Conservation (phyloP, 2,797 vertebrate genomes). For the Sebastes iracundus region DNA sequence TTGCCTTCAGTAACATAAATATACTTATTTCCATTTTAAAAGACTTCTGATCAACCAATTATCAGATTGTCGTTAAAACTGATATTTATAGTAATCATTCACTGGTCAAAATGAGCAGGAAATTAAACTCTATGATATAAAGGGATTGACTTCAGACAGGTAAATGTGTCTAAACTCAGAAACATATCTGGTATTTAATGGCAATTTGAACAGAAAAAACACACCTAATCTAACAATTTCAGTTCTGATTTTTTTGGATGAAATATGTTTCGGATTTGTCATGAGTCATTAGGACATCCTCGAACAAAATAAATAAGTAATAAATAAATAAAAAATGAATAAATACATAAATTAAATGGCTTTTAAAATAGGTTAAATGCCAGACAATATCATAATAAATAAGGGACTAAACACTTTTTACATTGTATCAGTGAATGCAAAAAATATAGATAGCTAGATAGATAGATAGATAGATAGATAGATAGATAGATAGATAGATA, state of each 20-base stretch:
- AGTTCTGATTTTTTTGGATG: neutral
- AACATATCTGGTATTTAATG: neutral
- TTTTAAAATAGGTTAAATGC: neutral
- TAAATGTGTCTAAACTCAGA: neutral
- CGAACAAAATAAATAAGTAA: neutral
- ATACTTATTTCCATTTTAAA: neutral
- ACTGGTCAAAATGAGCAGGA: neutral
- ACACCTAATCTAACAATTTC: neutral
- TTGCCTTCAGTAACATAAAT: too few relatives aligned
- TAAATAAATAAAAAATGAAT: too few relatives aligned
- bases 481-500: neutral
- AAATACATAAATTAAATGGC: neutral
- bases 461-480: too few relatives aligned
- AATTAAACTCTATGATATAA: neutral
- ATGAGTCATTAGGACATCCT: neutral
- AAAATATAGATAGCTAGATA: too few relatives aligned
- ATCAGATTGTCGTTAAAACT: neutral
- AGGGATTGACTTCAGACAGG: neutral
- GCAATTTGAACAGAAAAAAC: neutral
- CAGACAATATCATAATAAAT: neutral
- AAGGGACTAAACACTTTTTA: too few relatives aligned
- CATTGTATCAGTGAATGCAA: too few relatives aligned
- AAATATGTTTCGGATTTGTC: neutral
- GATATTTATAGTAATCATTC: neutral
- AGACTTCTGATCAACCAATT: neutral